Percentiles rank a stretch among this genome's conserved stretches.
These are phyloP conservation scores for Thecocarcelia acutangulata DNA, from an alignment of 2,888 invertebrate species.

Conservation along the genomic window DNA sequence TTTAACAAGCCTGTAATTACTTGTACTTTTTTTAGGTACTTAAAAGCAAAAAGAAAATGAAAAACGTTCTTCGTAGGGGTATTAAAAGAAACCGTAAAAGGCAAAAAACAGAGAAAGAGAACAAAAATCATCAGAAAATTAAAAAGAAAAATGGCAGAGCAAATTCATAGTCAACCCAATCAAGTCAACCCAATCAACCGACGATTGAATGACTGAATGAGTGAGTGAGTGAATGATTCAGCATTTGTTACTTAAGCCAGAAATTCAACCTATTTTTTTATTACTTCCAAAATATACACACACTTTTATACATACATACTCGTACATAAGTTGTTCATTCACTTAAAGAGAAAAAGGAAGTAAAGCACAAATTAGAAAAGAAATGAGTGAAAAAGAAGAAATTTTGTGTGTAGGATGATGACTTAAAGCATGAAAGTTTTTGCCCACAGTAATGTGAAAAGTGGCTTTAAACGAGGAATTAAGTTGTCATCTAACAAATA, in stretches of 20 bases:
- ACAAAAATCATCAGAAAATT: conserved; percentile 10
- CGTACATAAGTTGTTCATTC: conserved; percentile 8
- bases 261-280: conserved; percentile 30
- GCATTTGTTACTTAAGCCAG: conserved; percentile 27
- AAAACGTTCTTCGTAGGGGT: conserved; percentile 8
- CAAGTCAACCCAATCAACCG: conserved; percentile 19
- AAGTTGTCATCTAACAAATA: conserved; percentile 24
- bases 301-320: background rate
- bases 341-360: conserved; percentile 26
- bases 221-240: background rate
- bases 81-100: conserved; percentile 33
- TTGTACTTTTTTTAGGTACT: conserved; percentile 5
- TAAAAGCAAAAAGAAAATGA: background rate
- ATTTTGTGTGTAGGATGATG: conserved; percentile 1
- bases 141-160: conserved; percentile 1
- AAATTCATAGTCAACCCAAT: conserved; percentile 12
- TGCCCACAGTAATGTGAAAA: background rate
- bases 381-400: conserved; percentile 10
- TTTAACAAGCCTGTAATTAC: background rate
- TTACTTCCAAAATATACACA: conserved; percentile 9
- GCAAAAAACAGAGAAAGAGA: conserved; percentile 6
- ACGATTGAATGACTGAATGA: background rate
- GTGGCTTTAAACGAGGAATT: conserved; percentile 2
- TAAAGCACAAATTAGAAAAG: conserved; percentile 15
- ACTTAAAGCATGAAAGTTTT: conserved; percentile 5